phyloP scores from a whole-genome alignment of 23 tunicate genomes.

The Botrylloides violaceus region DNA sequence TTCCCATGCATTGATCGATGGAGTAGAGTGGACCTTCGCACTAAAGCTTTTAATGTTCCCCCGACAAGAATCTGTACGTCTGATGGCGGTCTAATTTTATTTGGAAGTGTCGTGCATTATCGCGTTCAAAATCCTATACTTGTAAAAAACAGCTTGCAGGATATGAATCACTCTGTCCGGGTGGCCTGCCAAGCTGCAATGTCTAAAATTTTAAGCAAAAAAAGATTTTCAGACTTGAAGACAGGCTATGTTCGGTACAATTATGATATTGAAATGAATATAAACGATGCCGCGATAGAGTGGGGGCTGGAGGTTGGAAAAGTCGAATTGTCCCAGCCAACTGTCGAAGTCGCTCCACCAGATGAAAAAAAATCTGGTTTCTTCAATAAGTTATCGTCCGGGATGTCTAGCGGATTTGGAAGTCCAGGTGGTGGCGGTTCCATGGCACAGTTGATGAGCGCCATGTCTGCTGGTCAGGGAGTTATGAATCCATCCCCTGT shows the following conservation, averaged over 20 bases:
- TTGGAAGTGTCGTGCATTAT: conserved; percentile 78
- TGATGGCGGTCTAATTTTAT: conserved; percentile 65
- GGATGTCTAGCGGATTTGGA: conserved; percentile 12
- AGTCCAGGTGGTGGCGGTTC: conserved; percentile 14
- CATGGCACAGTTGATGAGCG: conserved; percentile 31
- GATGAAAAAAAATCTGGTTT: conserved; percentile 22
- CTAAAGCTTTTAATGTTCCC: conserved; percentile 90
- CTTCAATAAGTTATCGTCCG: conserved; percentile 45
- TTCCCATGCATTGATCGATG: conserved; percentile 76
- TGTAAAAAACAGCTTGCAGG: conserved; percentile 40
- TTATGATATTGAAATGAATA: conserved; percentile 67
- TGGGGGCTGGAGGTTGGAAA: conserved; percentile 79
- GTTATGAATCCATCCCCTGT: not conserved
- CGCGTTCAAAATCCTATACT: conserved; percentile 51
- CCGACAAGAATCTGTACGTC: conserved; percentile 64
- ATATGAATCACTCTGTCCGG: conserved; percentile 69
- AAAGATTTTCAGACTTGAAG: conserved; percentile 38
- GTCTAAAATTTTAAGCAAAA: conserved; percentile 64
- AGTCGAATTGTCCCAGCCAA: conserved; percentile 67
- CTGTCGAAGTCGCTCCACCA: conserved; percentile 48
- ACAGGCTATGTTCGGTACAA: conserved; percentile 27
- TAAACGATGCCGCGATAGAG: conserved; percentile 39
- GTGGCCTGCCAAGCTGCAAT: conserved; percentile 42
- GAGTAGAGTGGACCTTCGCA: conserved; percentile 69
- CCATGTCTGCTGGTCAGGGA: conserved; percentile 5